Conservation (phyloP, 1,140 invertebrate species). For the Neoseiulus cucumeris region DNA sequence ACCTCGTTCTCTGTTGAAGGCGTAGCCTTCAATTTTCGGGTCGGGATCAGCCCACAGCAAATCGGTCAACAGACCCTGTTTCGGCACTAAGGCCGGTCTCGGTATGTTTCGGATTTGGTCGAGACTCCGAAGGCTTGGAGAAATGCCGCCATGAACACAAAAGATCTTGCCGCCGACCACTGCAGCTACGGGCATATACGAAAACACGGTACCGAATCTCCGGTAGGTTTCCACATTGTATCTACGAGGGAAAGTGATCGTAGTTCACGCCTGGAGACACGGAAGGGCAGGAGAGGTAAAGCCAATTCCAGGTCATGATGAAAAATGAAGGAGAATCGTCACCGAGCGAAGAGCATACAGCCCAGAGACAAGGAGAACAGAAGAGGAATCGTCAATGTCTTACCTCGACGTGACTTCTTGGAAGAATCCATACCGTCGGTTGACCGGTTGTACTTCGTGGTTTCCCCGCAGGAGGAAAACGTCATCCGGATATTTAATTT, state of each 20-base stretch:
- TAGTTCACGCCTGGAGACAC: too few species aligned
- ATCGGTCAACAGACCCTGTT: conserved; percentile 39
- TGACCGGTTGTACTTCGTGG: conserved; percentile 1
- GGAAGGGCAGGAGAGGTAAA: too few species aligned
- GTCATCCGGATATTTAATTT: background rate
- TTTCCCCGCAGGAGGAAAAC: background rate
- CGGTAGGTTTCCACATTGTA: conserved; percentile 2
- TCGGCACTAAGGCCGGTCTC: conserved; percentile 36
- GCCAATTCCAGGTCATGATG: too few species aligned
- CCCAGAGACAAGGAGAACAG: too few species aligned
- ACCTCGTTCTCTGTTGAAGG: conserved; percentile 37
- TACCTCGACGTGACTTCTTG: background rate
- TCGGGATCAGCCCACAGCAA: conserved; percentile 39
- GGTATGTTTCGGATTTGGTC: conserved; percentile 37
- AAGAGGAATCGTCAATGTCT: too few species aligned
- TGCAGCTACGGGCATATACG: conserved; percentile 3
- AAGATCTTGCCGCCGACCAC: conserved; percentile 25
- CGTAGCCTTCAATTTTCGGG: conserved; percentile 34
- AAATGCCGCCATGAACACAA: conserved; percentile 33
- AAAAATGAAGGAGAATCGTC: too few species aligned
- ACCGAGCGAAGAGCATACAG: too few species aligned
- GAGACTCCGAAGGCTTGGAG: conserved; percentile 29
- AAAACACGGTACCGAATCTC: background rate
- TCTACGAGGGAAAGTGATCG: background rate
- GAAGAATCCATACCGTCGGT: background rate